A percentile compares a stretch with the other conserved stretches of the same genome.
Evolutionary conservation across 23 tunicate genomes (phyloP).

Genomic region (Corella eumyota): DNA sequence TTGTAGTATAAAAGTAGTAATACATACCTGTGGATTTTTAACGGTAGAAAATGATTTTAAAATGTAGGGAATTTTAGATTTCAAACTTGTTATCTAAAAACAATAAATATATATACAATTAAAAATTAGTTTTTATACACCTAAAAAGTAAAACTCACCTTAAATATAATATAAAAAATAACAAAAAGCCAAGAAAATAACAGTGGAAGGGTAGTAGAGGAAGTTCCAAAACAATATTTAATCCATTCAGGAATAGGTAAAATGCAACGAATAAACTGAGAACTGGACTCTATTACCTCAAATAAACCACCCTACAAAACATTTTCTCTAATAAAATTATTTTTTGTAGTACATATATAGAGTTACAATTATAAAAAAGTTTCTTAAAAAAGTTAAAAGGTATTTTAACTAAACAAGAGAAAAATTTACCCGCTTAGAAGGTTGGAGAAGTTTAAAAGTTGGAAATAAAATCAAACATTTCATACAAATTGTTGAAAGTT

Average conservation of each 20-base stretch:
- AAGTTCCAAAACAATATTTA: not conserved
- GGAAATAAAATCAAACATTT: slow-evolving; percentile 1
- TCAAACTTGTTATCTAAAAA: too few relatives aligned
- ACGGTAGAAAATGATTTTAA: too few relatives aligned
- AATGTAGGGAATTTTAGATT: too few relatives aligned
- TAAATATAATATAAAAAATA: not conserved
- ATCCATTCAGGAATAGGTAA: slow-evolving; percentile 6
- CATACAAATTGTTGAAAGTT: not conserved
- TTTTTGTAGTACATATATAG: too few relatives aligned
- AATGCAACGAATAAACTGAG: not conserved
- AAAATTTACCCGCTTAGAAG: not conserved
- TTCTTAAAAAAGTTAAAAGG: too few relatives aligned
- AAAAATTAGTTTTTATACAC: too few relatives aligned
- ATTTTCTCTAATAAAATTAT: too few relatives aligned
- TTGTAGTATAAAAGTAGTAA: too few relatives aligned
- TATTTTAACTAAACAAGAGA: too few relatives aligned
- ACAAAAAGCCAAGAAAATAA: not conserved
- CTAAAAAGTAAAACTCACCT: not conserved
- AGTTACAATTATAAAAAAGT: too few relatives aligned
- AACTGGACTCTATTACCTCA: not conserved
- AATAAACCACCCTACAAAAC: slow-evolving; percentile 5
- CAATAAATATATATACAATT: too few relatives aligned
- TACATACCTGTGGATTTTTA: too few relatives aligned
- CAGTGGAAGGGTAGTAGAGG: not conserved
- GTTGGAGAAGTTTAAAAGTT: not conserved